Base-by-base conservation (phyloP, 1,140 invertebrate genomes). In the Octopus sinensis region DNA sequence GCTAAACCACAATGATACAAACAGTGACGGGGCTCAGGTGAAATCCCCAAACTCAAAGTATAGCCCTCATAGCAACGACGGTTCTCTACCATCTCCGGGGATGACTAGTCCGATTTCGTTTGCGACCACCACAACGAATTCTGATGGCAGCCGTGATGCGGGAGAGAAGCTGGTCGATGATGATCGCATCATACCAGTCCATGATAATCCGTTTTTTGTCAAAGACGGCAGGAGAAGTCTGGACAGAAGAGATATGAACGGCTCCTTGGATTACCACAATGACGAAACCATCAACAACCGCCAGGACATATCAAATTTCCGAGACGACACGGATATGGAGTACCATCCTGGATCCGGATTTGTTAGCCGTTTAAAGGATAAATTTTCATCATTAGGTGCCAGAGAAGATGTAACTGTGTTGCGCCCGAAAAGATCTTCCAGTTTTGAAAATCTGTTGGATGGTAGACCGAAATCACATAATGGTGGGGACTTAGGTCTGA, bases 281-380 rank as follows among this genome's bases (percentile, higher is more conserved):
- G 80, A 73, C 68, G 17, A 23, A 13, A 73, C 17, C 68, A 17
- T 23, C 23, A 23, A 54, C 13, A 56, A 53, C 6, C 71, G 73
- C 4, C 43, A 23, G 7, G 51, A 52, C 9, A 6, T 73, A 5
- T n/a, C 68, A 6, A 73, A 73, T 73, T 73, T 23, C 0, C 68
- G 82, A 78, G 83, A 83, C 80, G 86, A 88, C 17, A 79, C 83
- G n/a, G 82, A 85, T 51, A 83, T 86, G 43, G 88, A 89, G 78
- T 89, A 89, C 80, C 84, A 84, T 17, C 88, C 88, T 51, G 86
- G 87, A 43, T 87, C 87, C 23, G 89, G 89, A 17, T 89, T 90
- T 86, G 89, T 90, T 52, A 84, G 88, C 80, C 89, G 88, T 83
- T 83, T 89, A 23, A 80, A 87, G 62, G 85, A 85, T 78, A 89